Percentiles rank a stretch among this genome's conserved stretches.
Conservation (phyloP, 2,113 vertebrate genomes). For the Pristiophorus japonicus region DNA sequence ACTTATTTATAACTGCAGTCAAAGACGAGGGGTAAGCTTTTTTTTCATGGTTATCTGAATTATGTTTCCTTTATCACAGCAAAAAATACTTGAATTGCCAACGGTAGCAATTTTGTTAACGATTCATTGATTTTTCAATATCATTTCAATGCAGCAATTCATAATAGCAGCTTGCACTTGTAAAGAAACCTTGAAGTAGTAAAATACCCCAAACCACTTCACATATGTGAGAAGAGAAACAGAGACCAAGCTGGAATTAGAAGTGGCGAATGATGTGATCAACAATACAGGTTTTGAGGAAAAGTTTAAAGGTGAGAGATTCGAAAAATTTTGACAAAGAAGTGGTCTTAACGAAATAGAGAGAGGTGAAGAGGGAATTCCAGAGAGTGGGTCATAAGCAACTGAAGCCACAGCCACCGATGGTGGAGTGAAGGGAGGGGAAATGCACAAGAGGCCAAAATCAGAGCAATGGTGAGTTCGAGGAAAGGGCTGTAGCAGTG, state of each 20-base stretch:
- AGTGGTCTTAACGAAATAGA: neutral
- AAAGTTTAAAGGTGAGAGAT: neutral
- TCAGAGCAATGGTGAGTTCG: neutral
- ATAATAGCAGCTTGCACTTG: neutral
- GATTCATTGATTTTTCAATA: neutral
- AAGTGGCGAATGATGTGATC: neutral
- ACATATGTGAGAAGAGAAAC: neutral
- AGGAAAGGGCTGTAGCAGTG: neutral
- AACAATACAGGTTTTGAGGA: neutral
- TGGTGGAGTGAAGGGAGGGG: neutral
- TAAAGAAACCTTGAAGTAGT: neutral
- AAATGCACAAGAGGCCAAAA: too few species aligned
- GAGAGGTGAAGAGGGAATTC: neutral
- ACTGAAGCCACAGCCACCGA: too few species aligned
- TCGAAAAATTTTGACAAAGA: neutral
- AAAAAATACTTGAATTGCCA: neutral
- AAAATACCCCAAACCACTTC: neutral
- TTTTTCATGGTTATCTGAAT: neutral
- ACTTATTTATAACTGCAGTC: neutral
- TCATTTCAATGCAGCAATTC: neutral
- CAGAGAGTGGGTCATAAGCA: too few species aligned
- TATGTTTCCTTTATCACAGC: neutral
- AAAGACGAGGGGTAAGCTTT: neutral
- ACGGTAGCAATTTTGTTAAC: neutral
- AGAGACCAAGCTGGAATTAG: neutral